These are phyloP conservation scores for Anneissia japonica DNA, from an alignment of 35 echinoderm and acorn worm species.

Conservation along the genomic window DNA sequence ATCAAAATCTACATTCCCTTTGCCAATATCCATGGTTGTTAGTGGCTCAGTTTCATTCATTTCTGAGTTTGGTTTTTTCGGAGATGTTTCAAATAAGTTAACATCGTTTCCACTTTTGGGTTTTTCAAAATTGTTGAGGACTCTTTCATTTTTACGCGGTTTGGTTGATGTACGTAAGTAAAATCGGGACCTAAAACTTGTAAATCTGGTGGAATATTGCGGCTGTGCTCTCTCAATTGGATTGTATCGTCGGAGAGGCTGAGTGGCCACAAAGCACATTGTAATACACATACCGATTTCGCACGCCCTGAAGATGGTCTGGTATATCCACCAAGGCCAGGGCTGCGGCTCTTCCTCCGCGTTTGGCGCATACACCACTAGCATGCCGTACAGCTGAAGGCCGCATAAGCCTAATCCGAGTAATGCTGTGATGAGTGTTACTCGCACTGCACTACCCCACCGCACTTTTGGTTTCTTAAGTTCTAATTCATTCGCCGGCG, in stretches of 20 bases:
- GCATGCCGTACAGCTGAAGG: constrained; percentile 81
- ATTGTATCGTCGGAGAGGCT: constrained; percentile 57
- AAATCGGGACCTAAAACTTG: not conserved
- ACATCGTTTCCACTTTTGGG: not conserved
- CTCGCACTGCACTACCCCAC: constrained; percentile 80
- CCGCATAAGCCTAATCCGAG: constrained; percentile 53
- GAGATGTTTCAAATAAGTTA: not conserved
- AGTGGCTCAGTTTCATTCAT: not conserved
- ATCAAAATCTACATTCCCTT: not conserved
- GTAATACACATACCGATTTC: constrained; percentile 90
- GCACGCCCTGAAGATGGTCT: constrained; percentile 60
- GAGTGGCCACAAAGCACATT: constrained; percentile 96
- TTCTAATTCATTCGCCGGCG: not conserved
- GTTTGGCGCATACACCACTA: constrained; percentile 76
- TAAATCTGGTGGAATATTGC: not conserved
- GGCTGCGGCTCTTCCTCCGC: constrained; percentile 49
- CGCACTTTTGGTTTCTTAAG: constrained; percentile 49
- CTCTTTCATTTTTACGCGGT: not conserved
- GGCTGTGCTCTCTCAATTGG: not conserved
- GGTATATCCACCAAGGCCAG: constrained; percentile 85
- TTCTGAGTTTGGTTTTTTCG: not conserved
- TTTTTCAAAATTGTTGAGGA: not conserved
- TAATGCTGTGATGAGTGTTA: constrained; percentile 67
- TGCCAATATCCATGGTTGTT: not conserved
- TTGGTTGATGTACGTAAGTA: not conserved